phyloP scores from a whole-genome alignment of 2,113 vertebrate species.

The Lycaon pictus region DNA sequence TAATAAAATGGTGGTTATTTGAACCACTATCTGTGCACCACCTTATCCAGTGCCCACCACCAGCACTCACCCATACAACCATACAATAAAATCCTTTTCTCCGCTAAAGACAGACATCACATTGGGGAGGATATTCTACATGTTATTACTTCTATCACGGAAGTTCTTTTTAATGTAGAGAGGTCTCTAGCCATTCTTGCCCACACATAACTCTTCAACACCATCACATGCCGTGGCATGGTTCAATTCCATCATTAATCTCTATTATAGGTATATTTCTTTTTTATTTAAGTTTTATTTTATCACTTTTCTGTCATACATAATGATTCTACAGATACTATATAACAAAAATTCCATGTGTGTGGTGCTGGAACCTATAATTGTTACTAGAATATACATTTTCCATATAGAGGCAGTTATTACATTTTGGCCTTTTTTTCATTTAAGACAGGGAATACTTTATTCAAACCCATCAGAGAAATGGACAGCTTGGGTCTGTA shows the following conservation, averaged over 20 bases:
- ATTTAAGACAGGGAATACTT: too few species aligned
- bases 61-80: neutral
- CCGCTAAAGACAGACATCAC: neutral
- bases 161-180: neutral
- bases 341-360: neutral
- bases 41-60: neutral
- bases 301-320: neutral
- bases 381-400: neutral
- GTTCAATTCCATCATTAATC: neutral
- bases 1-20: neutral
- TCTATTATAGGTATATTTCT: neutral
- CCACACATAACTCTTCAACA: neutral
- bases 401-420: neutral
- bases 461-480: too few species aligned
- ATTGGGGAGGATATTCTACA: neutral
- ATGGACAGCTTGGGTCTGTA: too few species aligned
- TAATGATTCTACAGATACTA: neutral
- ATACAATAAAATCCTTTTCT: neutral
- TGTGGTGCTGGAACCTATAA: neutral
- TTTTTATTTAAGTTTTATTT: neutral
- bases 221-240: neutral
- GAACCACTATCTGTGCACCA: neutral
- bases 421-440: neutral
- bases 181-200: neutral
- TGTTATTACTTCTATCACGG: neutral